A percentile compares a stretch with the other conserved stretches of the same genome.
These are phyloP conservation scores for Lycaon pictus DNA, from an alignment of 2,113 vertebrate species.

Conservation along the genomic window DNA sequence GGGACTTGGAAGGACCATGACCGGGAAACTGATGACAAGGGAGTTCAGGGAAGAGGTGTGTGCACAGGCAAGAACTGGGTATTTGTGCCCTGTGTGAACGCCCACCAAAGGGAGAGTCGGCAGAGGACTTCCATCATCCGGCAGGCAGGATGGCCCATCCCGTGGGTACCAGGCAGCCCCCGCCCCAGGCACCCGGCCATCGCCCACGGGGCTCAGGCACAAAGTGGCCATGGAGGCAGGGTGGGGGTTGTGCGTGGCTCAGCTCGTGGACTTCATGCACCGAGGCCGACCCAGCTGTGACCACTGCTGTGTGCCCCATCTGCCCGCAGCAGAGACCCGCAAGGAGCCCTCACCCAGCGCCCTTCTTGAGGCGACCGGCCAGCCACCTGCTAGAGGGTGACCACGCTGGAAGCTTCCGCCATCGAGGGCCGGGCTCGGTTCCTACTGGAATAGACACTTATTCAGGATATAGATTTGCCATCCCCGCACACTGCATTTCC, in stretches of 20 bases:
- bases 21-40: not conserved
- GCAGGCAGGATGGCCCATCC: not conserved
- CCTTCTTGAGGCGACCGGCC: not conserved
- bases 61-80: not conserved
- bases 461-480: not conserved
- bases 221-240: not conserved
- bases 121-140: not conserved
- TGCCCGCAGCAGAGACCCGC: fast-evolving
- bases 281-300: not conserved
- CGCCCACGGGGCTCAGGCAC: fast-evolving
- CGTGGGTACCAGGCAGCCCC: not conserved
- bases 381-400: not conserved
- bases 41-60: not conserved
- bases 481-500: fast-evolving
- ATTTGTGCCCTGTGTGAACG: not conserved
- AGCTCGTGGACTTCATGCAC: no score
- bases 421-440: not conserved
- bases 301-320: fast-evolving
- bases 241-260: fast-evolving
- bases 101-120: not conserved
- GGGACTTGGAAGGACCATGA: not conserved
- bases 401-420: fast-evolving
- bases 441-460: not conserved
- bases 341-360: not conserved
- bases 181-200: not conserved